Percentiles rank a stretch among this genome's conserved stretches.
These are phyloP conservation scores for Microctenopoma steveboyesi DNA, from an alignment of 2,797 vertebrate species.

Conservation along the genomic window DNA sequence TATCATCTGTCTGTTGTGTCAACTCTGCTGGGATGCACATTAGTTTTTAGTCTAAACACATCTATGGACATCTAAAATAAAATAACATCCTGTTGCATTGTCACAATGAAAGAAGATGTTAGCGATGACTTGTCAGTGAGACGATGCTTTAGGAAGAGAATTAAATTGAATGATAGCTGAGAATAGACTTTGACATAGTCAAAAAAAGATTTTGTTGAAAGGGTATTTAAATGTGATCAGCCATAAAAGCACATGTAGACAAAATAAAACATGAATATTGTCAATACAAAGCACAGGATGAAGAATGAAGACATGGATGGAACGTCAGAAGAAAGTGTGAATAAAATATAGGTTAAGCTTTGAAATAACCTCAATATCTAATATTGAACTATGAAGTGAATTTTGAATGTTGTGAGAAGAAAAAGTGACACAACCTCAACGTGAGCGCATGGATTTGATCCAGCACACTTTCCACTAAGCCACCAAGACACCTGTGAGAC, in stretches of 20 bases:
- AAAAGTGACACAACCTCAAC: conserved; percentile 13
- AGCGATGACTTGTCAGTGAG: not conserved
- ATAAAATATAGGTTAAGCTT: too few species aligned
- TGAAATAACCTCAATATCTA: not conserved
- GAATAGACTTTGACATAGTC: not conserved
- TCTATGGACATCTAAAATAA: conserved; percentile 72
- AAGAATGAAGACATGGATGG: not conserved
- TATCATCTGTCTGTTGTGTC: conserved; percentile 81
- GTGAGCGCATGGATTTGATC: conserved; percentile 5
- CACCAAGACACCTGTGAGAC: not conserved
- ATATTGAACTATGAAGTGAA: too few species aligned
- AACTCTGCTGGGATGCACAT: conserved; percentile 62
- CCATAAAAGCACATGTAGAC: not conserved
- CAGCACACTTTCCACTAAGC: conserved; percentile 22
- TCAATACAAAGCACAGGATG: not conserved
- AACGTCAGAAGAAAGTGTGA: not conserved
- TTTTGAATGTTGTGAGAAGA: conserved; percentile 8
- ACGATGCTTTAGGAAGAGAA: not conserved
- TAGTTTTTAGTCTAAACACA: conserved; percentile 81
- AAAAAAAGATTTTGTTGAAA: not conserved
- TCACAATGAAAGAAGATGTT: conserved; percentile 25
- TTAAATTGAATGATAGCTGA: not conserved
- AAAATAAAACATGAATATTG: not conserved
- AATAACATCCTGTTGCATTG: conserved; percentile 21
- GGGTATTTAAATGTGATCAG: not conserved